Evolutionary conservation across 2,888 invertebrate genomes (phyloP).

Genomic region (Nezara viridula): DNA sequence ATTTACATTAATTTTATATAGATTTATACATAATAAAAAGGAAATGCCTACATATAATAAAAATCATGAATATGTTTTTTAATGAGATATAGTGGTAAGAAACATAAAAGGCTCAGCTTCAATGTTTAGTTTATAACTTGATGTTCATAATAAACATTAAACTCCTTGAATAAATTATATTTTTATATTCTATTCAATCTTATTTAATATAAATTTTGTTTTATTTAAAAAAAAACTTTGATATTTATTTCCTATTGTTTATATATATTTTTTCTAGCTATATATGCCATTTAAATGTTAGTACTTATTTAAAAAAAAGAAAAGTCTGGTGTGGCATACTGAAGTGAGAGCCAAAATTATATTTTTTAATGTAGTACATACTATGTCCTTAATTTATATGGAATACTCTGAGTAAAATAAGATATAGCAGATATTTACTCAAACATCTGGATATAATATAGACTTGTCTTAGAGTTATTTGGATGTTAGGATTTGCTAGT

Average conservation of each 20-base stretch:
- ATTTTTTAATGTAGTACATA: slow-evolving; percentile 22
- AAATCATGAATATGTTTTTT: not conserved
- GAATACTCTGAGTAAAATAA: not conserved
- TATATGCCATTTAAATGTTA: not conserved
- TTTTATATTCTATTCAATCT: slow-evolving; percentile 32
- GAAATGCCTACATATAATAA: not conserved
- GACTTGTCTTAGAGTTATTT: not conserved
- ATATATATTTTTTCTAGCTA: not conserved
- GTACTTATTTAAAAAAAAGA: not conserved
- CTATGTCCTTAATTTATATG: not conserved
- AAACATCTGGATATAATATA: not conserved
- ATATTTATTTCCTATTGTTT: not conserved
- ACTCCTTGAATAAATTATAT: not conserved
- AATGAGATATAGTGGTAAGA: not conserved
- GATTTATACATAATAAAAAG: not conserved
- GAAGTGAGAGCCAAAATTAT: slow-evolving; percentile 41
- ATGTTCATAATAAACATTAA: not conserved
- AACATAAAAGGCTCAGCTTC: slow-evolving; percentile 34
- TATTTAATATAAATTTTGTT: not conserved
- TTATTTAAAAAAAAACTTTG: not conserved
- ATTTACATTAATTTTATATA: not conserved
- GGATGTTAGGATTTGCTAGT: slow-evolving; percentile 13
- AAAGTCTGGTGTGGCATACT: slow-evolving; percentile 38
- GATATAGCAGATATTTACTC: not conserved
- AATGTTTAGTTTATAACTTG: slow-evolving; percentile 15